phyloP scores from a whole-genome alignment of 2,113 vertebrate genomes.

The Motacilla tschutschensis region DNA sequence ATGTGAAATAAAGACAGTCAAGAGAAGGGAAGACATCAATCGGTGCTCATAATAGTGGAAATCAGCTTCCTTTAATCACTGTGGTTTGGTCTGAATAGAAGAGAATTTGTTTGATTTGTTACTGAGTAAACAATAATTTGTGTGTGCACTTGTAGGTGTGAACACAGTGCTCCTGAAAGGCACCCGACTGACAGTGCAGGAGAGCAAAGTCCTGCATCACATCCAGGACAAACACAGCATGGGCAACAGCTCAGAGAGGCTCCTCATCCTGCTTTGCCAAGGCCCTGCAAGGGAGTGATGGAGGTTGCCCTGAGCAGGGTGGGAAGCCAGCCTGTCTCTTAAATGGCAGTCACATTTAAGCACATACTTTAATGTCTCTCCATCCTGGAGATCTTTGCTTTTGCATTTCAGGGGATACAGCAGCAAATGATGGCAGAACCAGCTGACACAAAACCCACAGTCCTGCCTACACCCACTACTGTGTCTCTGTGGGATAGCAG shows the following conservation, averaged over 20 bases:
- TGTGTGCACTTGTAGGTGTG: neutral
- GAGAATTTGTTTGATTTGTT: slow-evolving; percentile 58
- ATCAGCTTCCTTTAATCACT: slow-evolving; percentile 27
- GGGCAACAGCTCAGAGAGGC: rapidly evolving
- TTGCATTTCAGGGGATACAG: neutral
- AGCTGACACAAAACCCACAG: neutral
- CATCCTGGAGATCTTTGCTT: neutral
- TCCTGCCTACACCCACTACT: neutral
- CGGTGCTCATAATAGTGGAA: neutral
- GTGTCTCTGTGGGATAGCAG: neutral
- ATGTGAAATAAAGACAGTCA: slow-evolving; percentile 57
- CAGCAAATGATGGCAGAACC: neutral
- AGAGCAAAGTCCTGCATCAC: neutral
- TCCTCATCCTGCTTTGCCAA: neutral
- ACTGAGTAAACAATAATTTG: slow-evolving; percentile 32
- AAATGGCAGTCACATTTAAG: neutral
- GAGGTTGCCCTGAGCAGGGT: neutral
- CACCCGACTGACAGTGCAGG: rapidly evolving
- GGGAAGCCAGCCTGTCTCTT: neutral
- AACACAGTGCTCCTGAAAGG: neutral
- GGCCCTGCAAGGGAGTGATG: neutral
- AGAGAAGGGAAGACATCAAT: slow-evolving; percentile 32
- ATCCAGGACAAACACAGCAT: neutral
- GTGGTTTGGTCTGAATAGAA: slow-evolving; percentile 33
- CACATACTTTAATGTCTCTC: neutral